phyloP scores from a whole-genome alignment of 2,888 invertebrate genomes.

The Choreutis nemorana region DNA sequence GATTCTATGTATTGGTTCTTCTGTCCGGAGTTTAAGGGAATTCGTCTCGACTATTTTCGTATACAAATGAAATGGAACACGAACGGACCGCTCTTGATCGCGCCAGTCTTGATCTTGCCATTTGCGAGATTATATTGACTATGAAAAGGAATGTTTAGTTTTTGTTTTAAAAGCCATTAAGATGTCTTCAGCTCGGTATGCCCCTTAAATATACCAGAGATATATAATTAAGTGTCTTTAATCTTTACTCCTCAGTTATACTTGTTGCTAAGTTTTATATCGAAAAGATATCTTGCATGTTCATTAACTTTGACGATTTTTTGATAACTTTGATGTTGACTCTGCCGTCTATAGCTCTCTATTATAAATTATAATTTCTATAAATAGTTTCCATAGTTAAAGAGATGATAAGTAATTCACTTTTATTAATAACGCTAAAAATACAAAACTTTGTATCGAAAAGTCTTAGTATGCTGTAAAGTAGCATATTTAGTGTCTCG shows the following conservation, averaged over 20 bases:
- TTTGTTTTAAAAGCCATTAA: too few relatives aligned
- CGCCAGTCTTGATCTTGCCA: too few relatives aligned
- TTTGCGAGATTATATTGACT: too few relatives aligned
- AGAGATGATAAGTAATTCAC: background rate
- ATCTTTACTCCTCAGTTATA: background rate
- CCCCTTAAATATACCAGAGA: too few relatives aligned
- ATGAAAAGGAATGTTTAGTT: too few relatives aligned
- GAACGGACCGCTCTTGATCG: too few relatives aligned
- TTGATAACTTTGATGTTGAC: background rate
- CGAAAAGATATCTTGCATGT: background rate
- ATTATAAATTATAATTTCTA: too few relatives aligned
- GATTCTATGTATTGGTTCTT: conserved; percentile 5
- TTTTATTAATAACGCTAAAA: background rate
- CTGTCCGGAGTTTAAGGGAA: too few relatives aligned
- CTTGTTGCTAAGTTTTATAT: background rate
- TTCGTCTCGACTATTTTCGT: conserved; percentile 20
- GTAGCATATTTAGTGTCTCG: too few relatives aligned
- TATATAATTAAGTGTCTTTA: background rate
- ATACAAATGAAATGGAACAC: conserved; percentile 20
- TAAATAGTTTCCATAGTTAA: too few relatives aligned
- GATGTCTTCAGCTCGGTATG: too few relatives aligned
- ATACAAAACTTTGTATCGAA: background rate
- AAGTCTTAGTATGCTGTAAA: background rate
- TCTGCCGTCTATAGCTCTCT: too few relatives aligned
- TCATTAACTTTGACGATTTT: background rate